Base-by-base conservation (phyloP, 2,888 invertebrate species). In the Diarsia rubi region DNA sequence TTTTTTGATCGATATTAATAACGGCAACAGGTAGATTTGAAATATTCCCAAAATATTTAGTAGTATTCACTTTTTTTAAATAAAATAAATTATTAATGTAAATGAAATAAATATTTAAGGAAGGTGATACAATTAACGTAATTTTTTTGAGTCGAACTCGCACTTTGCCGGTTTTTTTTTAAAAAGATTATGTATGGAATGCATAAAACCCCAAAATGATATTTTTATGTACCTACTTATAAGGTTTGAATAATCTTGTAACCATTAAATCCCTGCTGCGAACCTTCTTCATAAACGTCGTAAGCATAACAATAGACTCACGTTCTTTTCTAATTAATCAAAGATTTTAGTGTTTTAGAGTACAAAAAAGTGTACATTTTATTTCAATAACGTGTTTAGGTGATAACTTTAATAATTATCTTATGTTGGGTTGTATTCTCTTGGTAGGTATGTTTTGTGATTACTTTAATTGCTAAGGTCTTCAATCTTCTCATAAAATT, bases 251-350 rank as follows among this genome's bases (percentile, higher is more conserved):
- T 60, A 47, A 19, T 44, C 21, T 44, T 77, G 59, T 81, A 14
- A n/a, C 27, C 60, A 80, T 77, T 52, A 67, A 2, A 49, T 14
- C 27, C 82, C 81, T 65, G 75, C 81, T 71, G 83, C 49, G 81
- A 44, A 31, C 16, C 31, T 59, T 67, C 21, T 49, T 47, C 24
- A 19, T 62, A 31, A 1, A 47, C 62, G n/a, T 63, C n/a, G 37
- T 42, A 12, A 0, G 27, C 57, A 80, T 45, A 73, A 73, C 68
- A 82, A 83, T 76, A 47, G 52, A 12, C 0, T 59, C 70, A 69
- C 52, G 42, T 31, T 44, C 4, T 57, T 27, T 42, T 60, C 4
- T 52, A 44, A 79, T 82, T 60, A 52, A 79, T 83, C 52, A 73
- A 78, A 65, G 0, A 59, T 16, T 44, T 49, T n/a, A 8, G 0